Conservation (phyloP, 2,888 invertebrate species). For the Leptopilina syphax region DNA sequence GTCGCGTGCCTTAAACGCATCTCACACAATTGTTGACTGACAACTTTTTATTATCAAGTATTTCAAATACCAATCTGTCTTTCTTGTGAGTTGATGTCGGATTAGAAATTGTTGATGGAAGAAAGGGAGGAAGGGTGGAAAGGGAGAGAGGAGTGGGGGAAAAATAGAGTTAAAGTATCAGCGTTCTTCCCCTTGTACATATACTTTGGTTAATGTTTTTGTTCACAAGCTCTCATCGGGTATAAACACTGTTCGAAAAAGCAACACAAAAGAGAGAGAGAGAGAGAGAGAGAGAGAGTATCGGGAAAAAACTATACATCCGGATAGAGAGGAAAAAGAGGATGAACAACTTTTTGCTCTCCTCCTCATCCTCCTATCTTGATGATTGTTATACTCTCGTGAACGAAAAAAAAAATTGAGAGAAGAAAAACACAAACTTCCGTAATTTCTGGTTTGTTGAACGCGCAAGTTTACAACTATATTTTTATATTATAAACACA, state of each 20-base stretch:
- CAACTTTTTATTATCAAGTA: conserved; percentile 61
- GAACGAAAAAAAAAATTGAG: neutral
- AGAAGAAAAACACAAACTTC: neutral
- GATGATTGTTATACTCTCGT: neutral
- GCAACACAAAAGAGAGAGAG: no score
- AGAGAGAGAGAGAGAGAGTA: neutral
- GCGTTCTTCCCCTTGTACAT: neutral
- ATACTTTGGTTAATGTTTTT: conserved; percentile 46
- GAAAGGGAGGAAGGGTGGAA: no score
- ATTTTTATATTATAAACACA: no score
- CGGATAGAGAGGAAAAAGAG: conserved; percentile 1
- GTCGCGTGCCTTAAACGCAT: conserved; percentile 60
- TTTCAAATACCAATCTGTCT: conserved; percentile 50
- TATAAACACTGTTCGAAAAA: neutral
- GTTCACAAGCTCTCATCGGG: neutral
- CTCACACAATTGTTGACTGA: conserved; percentile 52
- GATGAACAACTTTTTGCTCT: conserved; percentile 6
- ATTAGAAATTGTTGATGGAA: neutral
- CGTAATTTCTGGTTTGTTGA: conserved; percentile 10
- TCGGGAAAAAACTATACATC: neutral
- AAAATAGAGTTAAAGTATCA: neutral
- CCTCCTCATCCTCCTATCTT: neutral
- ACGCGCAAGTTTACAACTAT: neutral
- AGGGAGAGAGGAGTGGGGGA: conserved; percentile 2
- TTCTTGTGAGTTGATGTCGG: conserved; percentile 38